A percentile compares a stretch with the other conserved stretches of the same genome.
phyloP scores from a whole-genome alignment of 2,888 invertebrate genomes.

The Apoderus coryli region DNA sequence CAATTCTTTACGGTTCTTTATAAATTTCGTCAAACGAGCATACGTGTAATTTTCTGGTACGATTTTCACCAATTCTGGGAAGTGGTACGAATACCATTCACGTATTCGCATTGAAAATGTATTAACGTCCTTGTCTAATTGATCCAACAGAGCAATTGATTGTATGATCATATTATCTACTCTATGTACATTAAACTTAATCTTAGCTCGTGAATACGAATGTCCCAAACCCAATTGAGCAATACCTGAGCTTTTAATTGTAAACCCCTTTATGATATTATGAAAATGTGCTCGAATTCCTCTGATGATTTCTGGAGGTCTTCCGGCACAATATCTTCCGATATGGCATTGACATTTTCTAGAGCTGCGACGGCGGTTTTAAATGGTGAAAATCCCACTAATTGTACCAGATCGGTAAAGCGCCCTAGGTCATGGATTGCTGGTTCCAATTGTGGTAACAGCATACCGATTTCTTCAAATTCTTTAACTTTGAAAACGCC shows the following conservation, averaged over 20 bases:
- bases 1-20: conserved; percentile 79
- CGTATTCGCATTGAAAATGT: conserved; percentile 98
- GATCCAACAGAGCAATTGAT: conserved; percentile 91
- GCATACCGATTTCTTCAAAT: conserved; percentile 88
- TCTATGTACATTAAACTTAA: conserved; percentile 97
- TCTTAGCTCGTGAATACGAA: conserved; percentile 92
- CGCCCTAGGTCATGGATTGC: conserved; percentile 74
- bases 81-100: conserved; percentile 99
- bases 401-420: conserved; percentile 82
- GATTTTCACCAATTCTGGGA: conserved; percentile 94
- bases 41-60: conserved; percentile 92
- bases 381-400: conserved; percentile 84
- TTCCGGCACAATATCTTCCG: conserved; percentile 87
- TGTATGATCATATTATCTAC: conserved; percentile 99
- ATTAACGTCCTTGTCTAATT: conserved; percentile 96
- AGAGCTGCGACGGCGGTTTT: conserved; percentile 85
- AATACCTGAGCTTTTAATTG: conserved; percentile 61
- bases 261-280: conserved; percentile 70
- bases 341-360: conserved; percentile 90
- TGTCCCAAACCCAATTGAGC: conserved; percentile 96
- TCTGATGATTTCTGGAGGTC: conserved; percentile 80
- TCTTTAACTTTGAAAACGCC: conserved; percentile 81
- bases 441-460: conserved; percentile 80
- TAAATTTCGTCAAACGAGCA: conserved; percentile 66
- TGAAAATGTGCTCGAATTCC: conserved; percentile 75